These are phyloP conservation scores for Ellobium chinense DNA, from an alignment of 2,888 invertebrate genomes.

Conservation along the genomic window DNA sequence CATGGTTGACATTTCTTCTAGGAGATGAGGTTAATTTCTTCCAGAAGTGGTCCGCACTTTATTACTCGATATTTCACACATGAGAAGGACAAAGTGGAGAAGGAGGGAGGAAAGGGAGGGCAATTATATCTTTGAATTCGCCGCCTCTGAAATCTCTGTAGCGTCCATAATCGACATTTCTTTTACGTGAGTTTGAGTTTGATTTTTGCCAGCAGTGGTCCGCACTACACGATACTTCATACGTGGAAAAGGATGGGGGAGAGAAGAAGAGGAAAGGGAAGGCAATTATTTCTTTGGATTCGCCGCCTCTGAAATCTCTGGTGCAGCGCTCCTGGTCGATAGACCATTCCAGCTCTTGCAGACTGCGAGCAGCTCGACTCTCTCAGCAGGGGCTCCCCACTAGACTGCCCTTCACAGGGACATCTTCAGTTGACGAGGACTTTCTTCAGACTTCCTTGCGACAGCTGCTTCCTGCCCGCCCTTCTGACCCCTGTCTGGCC, in stretches of 20 bases:
- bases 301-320: neutral
- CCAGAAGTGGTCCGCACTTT: too few species aligned
- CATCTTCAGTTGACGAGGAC: neutral
- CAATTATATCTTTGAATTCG: neutral
- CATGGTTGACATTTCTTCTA: too few species aligned
- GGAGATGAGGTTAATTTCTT: too few species aligned
- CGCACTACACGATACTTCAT: neutral
- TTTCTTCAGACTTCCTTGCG: neutral
- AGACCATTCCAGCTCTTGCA: neutral
- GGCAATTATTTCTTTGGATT: neutral
- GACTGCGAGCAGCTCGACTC: neutral
- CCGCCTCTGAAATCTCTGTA: too few species aligned
- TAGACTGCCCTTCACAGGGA: neutral
- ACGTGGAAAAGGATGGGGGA: neutral
- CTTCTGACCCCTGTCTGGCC: neutral
- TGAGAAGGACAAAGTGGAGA: neutral
- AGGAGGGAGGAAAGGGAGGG: neutral
- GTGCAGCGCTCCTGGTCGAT: too few species aligned
- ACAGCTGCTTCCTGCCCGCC: neutral
- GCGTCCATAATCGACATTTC: too few species aligned
- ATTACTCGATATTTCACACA: neutral
- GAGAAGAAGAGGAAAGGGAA: neutral
- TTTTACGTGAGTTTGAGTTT: too few species aligned
- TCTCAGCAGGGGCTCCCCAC: neutral
- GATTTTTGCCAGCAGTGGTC: too few species aligned